Conservation (phyloP, 2,888 invertebrate genomes). For the Acanthacorydalis orientalis region DNA sequence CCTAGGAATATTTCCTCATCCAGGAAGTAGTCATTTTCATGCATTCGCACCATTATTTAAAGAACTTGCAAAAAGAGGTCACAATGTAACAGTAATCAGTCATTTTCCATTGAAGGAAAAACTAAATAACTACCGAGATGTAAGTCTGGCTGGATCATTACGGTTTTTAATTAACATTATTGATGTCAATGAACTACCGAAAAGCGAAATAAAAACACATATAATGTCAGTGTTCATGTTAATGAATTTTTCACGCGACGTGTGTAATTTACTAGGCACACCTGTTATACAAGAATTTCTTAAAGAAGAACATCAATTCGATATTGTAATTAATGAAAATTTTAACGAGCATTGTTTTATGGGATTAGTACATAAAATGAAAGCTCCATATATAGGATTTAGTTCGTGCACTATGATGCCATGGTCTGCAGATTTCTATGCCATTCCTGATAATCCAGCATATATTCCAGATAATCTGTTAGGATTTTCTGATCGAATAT, state of each 20-base stretch:
- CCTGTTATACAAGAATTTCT: constrained; percentile 22
- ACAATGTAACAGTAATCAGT: constrained; percentile 48
- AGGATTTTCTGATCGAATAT: constrained; percentile 18
- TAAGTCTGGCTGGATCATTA: constrained; percentile 27
- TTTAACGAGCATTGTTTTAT: constrained; percentile 58
- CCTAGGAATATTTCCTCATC: constrained; percentile 46
- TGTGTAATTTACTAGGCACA: constrained; percentile 22
- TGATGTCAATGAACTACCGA: constrained; percentile 1
- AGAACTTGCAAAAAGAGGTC: constrained; percentile 41
- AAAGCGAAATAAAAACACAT: not conserved
- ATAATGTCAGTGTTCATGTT: constrained; percentile 4
- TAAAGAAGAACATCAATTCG: constrained; percentile 34
- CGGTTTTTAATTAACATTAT: constrained; percentile 7
- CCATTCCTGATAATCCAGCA: constrained; percentile 29
- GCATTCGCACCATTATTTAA: constrained; percentile 41
- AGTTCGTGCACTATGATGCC: constrained; percentile 32
- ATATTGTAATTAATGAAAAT: constrained; percentile 49
- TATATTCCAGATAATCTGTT: constrained; percentile 31
- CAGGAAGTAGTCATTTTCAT: constrained; percentile 52
- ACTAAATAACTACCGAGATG: constrained; percentile 37
- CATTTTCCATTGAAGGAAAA: constrained; percentile 37
- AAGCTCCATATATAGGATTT: constrained; percentile 37
- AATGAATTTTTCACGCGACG: constrained; percentile 15
- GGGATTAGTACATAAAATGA: constrained; percentile 42
- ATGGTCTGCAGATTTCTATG: constrained; percentile 29